Percentiles rank a stretch among this genome's conserved stretches.
phyloP scores from a whole-genome alignment of 2,797 vertebrate genomes.

The Xyrichtys novacula region DNA sequence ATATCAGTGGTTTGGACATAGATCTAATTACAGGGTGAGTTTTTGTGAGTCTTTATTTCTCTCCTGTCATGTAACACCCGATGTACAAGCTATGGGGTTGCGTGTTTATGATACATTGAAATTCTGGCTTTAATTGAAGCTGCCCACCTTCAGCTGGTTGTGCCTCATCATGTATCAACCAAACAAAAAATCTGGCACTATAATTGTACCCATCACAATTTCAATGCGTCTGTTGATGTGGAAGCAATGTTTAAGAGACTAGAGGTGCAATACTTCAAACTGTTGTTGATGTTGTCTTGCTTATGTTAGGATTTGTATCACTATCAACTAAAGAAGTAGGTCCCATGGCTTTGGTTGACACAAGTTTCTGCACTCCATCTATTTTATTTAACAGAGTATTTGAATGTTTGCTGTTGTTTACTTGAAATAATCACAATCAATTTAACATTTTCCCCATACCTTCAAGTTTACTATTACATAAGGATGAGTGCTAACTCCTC shows the following conservation, averaged over 20 bases:
- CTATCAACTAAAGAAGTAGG: not conserved
- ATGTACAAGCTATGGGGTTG: too few relatives aligned
- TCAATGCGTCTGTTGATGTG: not conserved
- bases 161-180: too few relatives aligned
- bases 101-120: too few relatives aligned
- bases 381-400: not conserved
- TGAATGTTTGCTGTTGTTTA: not conserved
- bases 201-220: rapidly evolving
- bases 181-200: too few relatives aligned
- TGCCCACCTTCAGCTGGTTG: too few relatives aligned
- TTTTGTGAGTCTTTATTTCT: too few relatives aligned
- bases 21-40: too few relatives aligned
- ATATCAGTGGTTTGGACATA: too few relatives aligned
- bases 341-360: too few relatives aligned
- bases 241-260: not conserved
- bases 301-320: not conserved
- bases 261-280: not conserved
- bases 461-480: not conserved
- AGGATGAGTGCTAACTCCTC: not conserved
- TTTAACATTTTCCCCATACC: not conserved
- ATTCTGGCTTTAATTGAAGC: too few relatives aligned
- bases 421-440: not conserved
- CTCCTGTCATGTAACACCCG: too few relatives aligned
- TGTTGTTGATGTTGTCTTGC: not conserved
- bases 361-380: not conserved